Evolutionary conservation across 2,888 invertebrate genomes (phyloP).

Genomic region (Caenorhabditis sp.): DNA sequence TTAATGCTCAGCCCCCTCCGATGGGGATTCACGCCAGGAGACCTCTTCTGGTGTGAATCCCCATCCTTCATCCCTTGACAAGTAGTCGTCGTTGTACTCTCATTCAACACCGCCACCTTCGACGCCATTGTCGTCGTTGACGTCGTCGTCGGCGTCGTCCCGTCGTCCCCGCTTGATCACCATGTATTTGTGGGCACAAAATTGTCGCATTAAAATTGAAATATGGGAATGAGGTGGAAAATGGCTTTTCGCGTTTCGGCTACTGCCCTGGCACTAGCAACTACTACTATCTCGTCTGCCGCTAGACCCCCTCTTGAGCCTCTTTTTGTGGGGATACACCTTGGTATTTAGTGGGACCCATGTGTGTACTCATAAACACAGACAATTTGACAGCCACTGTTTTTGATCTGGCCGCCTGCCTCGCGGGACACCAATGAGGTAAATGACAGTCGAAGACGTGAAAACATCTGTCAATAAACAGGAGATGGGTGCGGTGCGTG

Average conservation of each 20-base stretch:
- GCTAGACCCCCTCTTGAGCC: slow-evolving; percentile 15
- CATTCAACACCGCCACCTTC: slow-evolving; percentile 3
- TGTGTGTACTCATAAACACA: slow-evolving; percentile 35
- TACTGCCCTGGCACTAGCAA: background rate
- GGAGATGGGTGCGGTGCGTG: slow-evolving; percentile 40
- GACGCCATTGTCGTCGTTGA: slow-evolving; percentile 10
- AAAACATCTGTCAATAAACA: slow-evolving; percentile 61
- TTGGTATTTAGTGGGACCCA: slow-evolving; percentile 16
- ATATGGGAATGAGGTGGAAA: slow-evolving; percentile 65
- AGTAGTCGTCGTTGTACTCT: background rate
- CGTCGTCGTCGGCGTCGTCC: slow-evolving; percentile 13
- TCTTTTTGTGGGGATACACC: slow-evolving; percentile 16
- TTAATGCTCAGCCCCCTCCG: background rate
- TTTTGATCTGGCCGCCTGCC: slow-evolving; percentile 34
- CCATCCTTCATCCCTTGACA: slow-evolving; percentile 4
- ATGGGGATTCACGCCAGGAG: no score
- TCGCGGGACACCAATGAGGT: slow-evolving; percentile 30
- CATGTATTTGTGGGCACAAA: slow-evolving; percentile 55
- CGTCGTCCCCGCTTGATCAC: slow-evolving; percentile 38
- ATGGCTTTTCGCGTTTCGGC: slow-evolving; percentile 34
- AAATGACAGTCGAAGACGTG: slow-evolving; percentile 46
- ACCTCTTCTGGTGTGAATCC: background rate
- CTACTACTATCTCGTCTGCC: slow-evolving; percentile 1
- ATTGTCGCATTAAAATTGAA: slow-evolving; percentile 65
- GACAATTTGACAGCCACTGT: slow-evolving; percentile 29